Conservation (phyloP, 1,140 invertebrate genomes). For the Amphibalanus amphitrite region DNA sequence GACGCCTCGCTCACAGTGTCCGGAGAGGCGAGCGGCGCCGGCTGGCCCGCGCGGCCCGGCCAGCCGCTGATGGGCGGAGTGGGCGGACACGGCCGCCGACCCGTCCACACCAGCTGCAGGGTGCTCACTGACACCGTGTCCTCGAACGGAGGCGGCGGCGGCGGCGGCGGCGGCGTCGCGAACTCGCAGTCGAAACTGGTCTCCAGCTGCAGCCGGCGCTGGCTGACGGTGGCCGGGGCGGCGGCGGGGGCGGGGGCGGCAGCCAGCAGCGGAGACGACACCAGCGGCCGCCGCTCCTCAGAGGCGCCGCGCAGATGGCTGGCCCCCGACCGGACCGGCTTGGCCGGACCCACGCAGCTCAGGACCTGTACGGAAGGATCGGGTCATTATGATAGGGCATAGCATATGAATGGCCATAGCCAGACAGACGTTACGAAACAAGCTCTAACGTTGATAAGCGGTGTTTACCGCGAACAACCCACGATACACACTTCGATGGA, state of each 20-base stretch:
- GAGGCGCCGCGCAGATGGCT: not conserved
- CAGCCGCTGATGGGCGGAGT: slow-evolving; percentile 19
- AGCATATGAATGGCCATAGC: no score
- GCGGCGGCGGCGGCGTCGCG: slow-evolving; percentile 9
- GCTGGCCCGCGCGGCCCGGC: slow-evolving; percentile 47
- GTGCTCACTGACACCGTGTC: slow-evolving; percentile 10
- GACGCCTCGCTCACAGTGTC: slow-evolving; percentile 68
- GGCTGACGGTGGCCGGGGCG: slow-evolving; percentile 12
- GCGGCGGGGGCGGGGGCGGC: no score
- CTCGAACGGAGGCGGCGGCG: slow-evolving; percentile 14
- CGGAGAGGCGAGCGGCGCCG: slow-evolving; percentile 64
- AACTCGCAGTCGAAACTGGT: slow-evolving; percentile 19
- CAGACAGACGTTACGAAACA: no score
- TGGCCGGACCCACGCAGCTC: not conserved
- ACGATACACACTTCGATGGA: no score
- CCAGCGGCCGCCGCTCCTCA: not conserved
- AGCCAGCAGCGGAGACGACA: not conserved
- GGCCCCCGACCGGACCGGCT: not conserved
- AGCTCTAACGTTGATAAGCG: no score
- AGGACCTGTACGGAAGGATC: not conserved
- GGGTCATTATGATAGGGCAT: no score
- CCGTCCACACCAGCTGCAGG: slow-evolving; percentile 4
- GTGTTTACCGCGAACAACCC: no score
- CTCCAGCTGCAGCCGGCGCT: slow-evolving; percentile 18
- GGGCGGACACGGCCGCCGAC: slow-evolving; percentile 1